Evolutionary conservation across 2,113 vertebrate genomes (phyloP).

Genomic region (Neolamprologus modestus): DNA sequence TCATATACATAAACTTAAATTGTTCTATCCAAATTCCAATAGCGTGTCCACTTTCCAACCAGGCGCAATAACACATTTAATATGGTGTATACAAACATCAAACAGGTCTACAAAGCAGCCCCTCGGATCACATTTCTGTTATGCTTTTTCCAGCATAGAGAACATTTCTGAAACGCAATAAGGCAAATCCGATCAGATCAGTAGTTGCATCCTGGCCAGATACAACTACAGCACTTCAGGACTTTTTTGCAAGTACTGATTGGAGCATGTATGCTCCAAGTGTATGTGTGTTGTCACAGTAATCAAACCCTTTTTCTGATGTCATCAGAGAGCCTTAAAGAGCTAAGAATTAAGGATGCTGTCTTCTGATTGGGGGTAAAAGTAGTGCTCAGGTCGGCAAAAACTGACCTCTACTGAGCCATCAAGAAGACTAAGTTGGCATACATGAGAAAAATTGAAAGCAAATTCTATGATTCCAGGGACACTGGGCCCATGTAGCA

Average conservation of each 20-base stretch:
- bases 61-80: neutral
- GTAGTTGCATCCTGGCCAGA: neutral
- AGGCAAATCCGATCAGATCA: neutral
- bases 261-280: fast-evolving
- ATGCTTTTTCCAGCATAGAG: neutral
- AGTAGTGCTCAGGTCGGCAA: neutral
- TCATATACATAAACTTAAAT: neutral
- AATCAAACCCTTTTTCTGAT: neutral
- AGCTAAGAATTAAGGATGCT: neutral
- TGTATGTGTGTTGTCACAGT: neutral
- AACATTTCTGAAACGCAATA: neutral
- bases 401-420: neutral
- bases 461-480: neutral
- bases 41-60: neutral
- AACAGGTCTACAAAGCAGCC: neutral
- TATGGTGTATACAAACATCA: neutral
- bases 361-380: neutral
- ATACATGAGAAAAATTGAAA: neutral
- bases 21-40: neutral
- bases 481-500: neutral
- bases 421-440: neutral
- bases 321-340: neutral
- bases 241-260: neutral
- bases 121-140: neutral
- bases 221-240: neutral